Base-by-base conservation (phyloP, 2,113 vertebrate species). In the Larimichthys crocea region DNA sequence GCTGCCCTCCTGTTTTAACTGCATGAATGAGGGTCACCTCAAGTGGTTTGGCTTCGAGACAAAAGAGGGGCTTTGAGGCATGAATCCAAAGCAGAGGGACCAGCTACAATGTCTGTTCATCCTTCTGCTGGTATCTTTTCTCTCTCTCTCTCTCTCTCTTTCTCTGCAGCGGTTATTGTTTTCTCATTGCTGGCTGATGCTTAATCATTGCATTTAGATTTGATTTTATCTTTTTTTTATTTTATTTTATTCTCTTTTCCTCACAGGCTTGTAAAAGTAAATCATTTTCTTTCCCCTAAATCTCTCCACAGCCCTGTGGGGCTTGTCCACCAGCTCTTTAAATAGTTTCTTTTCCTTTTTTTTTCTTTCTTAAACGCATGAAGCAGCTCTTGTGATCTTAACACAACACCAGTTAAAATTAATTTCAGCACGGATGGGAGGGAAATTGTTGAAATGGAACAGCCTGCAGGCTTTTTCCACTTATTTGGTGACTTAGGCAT, bases 1-100 rank as follows among this genome's bases (percentile, higher is more conserved):
- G 60, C 86, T 89, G 88, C 91, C 90, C 93, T 85, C 86, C 84
- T 84, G 92, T 90, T 93, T 94, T 89, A 92, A 91, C 90, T 84
- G 92, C 91, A 92, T 91, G 92, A 95, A 93, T 94, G 85, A 83
- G 92, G 93, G 93, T 94, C 94, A 94, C 93, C 91, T 93, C 92
- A 91, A 93, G 92, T 93, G 93, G 93, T 93, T 95, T 93, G 87
- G 90, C 89, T 91, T 83, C 44, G 22, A 91, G 90, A 93, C 92
- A 94, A 94, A 94, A 91, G 92, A 91, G 81, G 78, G 83, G 85
- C 90, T 94, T 92, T 91, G 86, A 90, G 86, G 79, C 91, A 91
- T 74, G 84, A 92, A 93, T 93, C 88, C 92, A 92, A 82, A 89
- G 77, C 87, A 80, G 73, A 73, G 82, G 70, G 80, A 85, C 22